These are phyloP conservation scores for Syngnathus floridae DNA, from an alignment of 2,113 vertebrate genomes.

Conservation along the genomic window DNA sequence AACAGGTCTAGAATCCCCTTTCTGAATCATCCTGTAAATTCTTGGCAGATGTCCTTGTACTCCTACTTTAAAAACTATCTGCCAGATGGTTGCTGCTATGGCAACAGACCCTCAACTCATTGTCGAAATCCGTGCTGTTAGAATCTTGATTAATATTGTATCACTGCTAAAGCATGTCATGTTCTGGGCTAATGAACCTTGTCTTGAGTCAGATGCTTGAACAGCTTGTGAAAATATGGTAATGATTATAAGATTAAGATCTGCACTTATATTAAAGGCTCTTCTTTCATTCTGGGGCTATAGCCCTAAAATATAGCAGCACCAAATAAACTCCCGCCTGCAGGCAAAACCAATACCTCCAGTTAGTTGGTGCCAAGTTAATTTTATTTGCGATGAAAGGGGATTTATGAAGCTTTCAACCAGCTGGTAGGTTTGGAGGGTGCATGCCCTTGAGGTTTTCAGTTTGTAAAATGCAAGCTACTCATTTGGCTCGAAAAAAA, in stretches of 20 bases:
- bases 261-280: constrained; percentile 1
- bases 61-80: constrained; percentile 20
- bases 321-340: constrained; percentile 15
- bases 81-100: constrained; percentile 27
- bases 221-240: constrained; percentile 3
- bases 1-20: not conserved
- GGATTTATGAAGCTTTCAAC: constrained; percentile 36
- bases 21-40: constrained; percentile 11
- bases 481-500: not conserved
- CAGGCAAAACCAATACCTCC: constrained; percentile 25
- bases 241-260: not conserved
- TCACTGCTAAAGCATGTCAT: constrained; percentile 12
- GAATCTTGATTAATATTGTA: constrained; percentile 7
- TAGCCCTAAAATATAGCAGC: constrained; percentile 2
- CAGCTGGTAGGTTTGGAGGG: constrained; percentile 23
- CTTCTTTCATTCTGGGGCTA: constrained; percentile 1
- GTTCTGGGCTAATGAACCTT: constrained; percentile 2
- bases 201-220: not conserved
- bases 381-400: constrained; percentile 55
- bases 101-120: constrained; percentile 36
- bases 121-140: constrained; percentile 9
- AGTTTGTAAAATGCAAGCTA: not conserved
- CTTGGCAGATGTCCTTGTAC: constrained; percentile 10
- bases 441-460: not conserved
- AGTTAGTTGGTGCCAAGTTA: constrained; percentile 33